Conservation (phyloP, 2,888 invertebrate genomes). For the Neoscelio sp. region DNA sequence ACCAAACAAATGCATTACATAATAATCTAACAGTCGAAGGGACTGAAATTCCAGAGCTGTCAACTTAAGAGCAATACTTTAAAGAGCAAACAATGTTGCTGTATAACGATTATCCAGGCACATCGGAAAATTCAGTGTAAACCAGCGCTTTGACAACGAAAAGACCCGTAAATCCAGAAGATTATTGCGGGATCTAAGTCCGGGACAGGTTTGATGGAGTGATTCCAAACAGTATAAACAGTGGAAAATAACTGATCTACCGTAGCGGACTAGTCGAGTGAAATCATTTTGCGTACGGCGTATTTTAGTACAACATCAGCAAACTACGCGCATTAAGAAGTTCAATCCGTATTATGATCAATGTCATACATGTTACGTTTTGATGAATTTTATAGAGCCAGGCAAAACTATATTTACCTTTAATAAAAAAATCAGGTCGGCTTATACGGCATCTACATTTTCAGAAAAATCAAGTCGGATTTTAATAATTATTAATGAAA, state of each 20-base stretch:
- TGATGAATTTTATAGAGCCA: constrained; percentile 43
- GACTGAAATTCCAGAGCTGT: background rate
- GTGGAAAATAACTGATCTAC: constrained; percentile 43
- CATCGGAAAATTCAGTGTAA: constrained; percentile 44
- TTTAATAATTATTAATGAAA: too few relatives aligned
- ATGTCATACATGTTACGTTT: constrained; percentile 22
- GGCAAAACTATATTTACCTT: too few relatives aligned
- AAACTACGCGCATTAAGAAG: constrained; percentile 33
- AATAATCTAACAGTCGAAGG: background rate
- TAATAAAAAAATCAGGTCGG: background rate
- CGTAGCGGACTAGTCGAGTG: constrained; percentile 28
- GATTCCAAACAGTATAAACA: constrained; percentile 47
- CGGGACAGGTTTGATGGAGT: constrained; percentile 55
- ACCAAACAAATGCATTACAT: background rate
- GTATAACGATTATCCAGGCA: constrained; percentile 42
- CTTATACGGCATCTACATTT: too few relatives aligned
- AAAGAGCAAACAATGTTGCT: constrained; percentile 37
- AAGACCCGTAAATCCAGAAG: constrained; percentile 56
- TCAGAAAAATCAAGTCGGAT: too few relatives aligned
- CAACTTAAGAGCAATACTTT: constrained; percentile 17
- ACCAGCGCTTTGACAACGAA: constrained; percentile 55
- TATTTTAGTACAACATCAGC: constrained; percentile 43
- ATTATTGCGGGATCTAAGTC: constrained; percentile 57
- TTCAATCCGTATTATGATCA: constrained; percentile 49
- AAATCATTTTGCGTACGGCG: constrained; percentile 44